Conservation (phyloP, 1,140 invertebrate genomes). For the Limonius californicus region DNA sequence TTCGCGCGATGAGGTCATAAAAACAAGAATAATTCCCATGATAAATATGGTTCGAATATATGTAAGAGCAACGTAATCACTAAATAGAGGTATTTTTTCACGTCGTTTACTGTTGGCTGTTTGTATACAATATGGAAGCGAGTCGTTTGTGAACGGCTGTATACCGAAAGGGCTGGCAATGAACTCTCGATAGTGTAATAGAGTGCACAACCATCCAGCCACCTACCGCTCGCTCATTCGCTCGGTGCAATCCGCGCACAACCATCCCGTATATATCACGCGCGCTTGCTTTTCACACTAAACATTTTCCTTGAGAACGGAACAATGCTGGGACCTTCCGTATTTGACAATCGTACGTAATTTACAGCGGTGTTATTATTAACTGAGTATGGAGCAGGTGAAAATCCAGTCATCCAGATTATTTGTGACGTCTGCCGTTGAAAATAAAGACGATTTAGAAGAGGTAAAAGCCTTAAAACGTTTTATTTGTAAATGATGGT, state of each 20-base stretch:
- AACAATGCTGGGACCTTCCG: slow-evolving; percentile 54
- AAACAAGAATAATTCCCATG: too few relatives aligned
- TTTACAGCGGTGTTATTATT: slow-evolving; percentile 44
- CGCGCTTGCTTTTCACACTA: slow-evolving; percentile 46
- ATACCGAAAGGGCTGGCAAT: too few relatives aligned
- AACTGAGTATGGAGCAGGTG: slow-evolving; percentile 54
- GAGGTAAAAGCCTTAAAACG: slow-evolving; percentile 64
- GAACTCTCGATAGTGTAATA: too few relatives aligned
- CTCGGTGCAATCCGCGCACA: slow-evolving; percentile 21
- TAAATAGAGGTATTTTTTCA: too few relatives aligned
- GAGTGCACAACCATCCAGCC: not conserved
- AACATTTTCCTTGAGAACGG: slow-evolving; percentile 49
- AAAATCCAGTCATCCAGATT: slow-evolving; percentile 57
- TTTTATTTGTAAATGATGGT: slow-evolving; percentile 54
- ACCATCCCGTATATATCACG: slow-evolving; percentile 43
- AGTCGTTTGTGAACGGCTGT: too few relatives aligned
- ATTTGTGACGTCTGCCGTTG: slow-evolving; percentile 62
- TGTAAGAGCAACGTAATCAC: too few relatives aligned
- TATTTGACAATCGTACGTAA: slow-evolving; percentile 49
- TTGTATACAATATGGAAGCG: too few relatives aligned
- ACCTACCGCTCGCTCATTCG: slow-evolving; percentile 22
- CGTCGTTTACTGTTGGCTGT: too few relatives aligned
- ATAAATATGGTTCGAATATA: too few relatives aligned
- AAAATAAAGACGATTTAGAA: slow-evolving; percentile 79
- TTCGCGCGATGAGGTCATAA: too few relatives aligned